These are phyloP conservation scores for Heliconius hewitsoni DNA, from an alignment of 1,140 invertebrate species.

Conservation along the genomic window DNA sequence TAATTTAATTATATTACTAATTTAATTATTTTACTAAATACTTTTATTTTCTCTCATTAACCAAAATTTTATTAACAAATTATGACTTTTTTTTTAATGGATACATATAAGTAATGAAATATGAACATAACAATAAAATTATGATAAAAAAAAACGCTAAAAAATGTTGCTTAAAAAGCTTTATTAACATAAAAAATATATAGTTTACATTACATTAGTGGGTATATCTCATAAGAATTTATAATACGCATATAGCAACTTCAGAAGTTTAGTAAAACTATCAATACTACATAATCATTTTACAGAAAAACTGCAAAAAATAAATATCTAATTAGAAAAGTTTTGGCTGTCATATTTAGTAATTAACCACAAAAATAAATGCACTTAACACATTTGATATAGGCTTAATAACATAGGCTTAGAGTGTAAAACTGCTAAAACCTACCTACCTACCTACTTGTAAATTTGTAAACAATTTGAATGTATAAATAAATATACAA, in stretches of 20 bases:
- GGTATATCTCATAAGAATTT: not conserved
- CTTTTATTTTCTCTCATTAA: too few relatives aligned
- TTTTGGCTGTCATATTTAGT: not conserved
- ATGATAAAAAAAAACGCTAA: not conserved
- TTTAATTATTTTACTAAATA: too few relatives aligned
- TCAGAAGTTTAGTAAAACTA: not conserved
- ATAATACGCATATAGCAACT: not conserved
- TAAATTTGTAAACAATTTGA: too few relatives aligned
- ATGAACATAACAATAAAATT: not conserved
- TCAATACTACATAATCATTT: not conserved
- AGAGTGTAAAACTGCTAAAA: too few relatives aligned
- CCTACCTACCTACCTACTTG: too few relatives aligned
- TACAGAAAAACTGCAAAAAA: not conserved
- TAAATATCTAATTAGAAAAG: not conserved
- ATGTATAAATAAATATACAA: too few relatives aligned
- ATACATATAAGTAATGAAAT: not conserved
- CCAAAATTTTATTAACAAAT: too few relatives aligned
- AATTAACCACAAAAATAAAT: not conserved
- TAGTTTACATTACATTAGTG: not conserved
- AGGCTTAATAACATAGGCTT: too few relatives aligned
- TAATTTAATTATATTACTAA: too few relatives aligned
- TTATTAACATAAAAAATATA: slow-evolving; percentile 2
- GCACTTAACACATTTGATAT: not conserved
- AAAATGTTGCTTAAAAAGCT: not conserved
- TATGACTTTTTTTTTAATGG: too few relatives aligned